These are phyloP conservation scores for Magallana gigas DNA, from an alignment of 1,140 invertebrate species.

Conservation along the genomic window DNA sequence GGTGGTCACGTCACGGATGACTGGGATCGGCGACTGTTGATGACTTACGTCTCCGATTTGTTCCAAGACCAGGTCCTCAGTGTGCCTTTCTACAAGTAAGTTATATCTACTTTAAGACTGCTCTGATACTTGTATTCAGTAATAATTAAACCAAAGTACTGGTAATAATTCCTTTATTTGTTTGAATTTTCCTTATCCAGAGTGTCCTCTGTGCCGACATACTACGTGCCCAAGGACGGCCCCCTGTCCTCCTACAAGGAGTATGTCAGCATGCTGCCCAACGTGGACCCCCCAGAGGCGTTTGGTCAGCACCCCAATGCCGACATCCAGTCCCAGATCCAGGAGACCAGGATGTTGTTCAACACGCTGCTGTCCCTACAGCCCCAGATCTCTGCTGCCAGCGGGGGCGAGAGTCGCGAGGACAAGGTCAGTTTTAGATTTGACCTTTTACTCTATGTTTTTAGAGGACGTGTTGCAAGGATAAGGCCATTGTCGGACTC, in stretches of 20 bases:
- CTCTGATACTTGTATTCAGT: too few relatives aligned
- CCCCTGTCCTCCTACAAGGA: slow-evolving; percentile 88
- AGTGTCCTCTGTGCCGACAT: slow-evolving; percentile 78
- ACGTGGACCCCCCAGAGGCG: slow-evolving; percentile 88
- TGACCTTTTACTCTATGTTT: not conserved
- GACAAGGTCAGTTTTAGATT: slow-evolving; percentile 70
- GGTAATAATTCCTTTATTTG: too few relatives aligned
- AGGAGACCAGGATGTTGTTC: slow-evolving; percentile 79
- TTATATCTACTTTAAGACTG: too few relatives aligned
- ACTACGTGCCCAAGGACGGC: slow-evolving; percentile 91
- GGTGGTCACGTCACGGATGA: too few relatives aligned
- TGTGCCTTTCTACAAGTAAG: too few relatives aligned
- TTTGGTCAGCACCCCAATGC: slow-evolving; percentile 83
- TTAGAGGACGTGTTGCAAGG: too few relatives aligned
- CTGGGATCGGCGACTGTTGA: too few relatives aligned
- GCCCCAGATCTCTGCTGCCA: slow-evolving; percentile 71
- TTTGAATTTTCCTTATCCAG: slow-evolving; percentile 32
- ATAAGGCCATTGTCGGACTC: too few relatives aligned
- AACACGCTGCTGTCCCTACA: slow-evolving; percentile 79
- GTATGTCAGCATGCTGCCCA: slow-evolving; percentile 87
- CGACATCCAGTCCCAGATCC: slow-evolving; percentile 78
- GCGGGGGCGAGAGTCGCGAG: slow-evolving; percentile 75
- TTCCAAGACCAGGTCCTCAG: too few relatives aligned
- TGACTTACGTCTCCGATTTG: too few relatives aligned
- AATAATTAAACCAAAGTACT: too few relatives aligned